Percentiles rank a stretch among this genome's conserved stretches.
Evolutionary conservation across 2,797 vertebrate genomes (phyloP).

Genomic region (Lithobates pipiens): DNA sequence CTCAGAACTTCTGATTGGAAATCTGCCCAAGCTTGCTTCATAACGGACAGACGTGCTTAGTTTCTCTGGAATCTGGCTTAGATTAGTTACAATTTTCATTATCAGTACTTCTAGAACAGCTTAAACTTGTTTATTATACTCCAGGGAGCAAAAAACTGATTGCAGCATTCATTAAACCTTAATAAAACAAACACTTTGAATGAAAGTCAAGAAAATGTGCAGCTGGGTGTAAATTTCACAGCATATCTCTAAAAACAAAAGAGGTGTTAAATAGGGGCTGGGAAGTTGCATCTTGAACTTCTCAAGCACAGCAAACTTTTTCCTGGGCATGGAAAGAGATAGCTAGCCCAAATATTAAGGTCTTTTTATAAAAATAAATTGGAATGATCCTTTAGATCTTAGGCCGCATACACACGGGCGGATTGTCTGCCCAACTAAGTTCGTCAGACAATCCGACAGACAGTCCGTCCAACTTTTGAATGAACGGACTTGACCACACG

Average conservation of each 20-base stretch:
- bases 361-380: no score
- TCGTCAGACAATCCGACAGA: no score
- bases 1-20: no score
- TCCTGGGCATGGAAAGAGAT: constrained; percentile 37
- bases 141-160: neutral
- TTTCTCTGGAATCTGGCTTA: neutral
- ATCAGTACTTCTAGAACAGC: neutral
- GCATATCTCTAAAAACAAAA: neutral
- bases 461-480: no score
- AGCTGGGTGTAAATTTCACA: constrained; percentile 15
- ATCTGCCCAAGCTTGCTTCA: no score
- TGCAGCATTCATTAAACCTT: constrained; percentile 1
- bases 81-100: neutral
- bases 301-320: constrained; percentile 29
- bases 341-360: constrained; percentile 14
- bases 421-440: no score
- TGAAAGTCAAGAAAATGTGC: neutral
- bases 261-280: neutral
- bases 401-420: no score
- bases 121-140: constrained; percentile 13
- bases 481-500: no score
- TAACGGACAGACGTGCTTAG: neutral
- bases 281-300: constrained; percentile 27
- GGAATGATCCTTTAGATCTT: neutral
- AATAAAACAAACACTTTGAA: constrained; percentile 6